These are phyloP conservation scores for Alces alces DNA, from an alignment of 2,113 vertebrate genomes.

Conservation along the genomic window DNA sequence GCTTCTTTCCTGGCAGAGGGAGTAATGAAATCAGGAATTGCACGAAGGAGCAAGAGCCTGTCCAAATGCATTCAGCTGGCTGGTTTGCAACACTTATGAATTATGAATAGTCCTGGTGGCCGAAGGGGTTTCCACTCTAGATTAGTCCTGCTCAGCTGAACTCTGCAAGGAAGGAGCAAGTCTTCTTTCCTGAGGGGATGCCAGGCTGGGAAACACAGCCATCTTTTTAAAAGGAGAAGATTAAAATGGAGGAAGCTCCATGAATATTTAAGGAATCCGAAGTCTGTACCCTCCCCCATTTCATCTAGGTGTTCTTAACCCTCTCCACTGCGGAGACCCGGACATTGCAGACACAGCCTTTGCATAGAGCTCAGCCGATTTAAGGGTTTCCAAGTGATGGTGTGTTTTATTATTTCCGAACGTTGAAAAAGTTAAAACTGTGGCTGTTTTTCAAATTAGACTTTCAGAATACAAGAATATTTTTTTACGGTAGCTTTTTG, in stretches of 20 bases:
- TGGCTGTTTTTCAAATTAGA: background rate
- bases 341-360: background rate
- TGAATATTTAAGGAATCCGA: constrained; percentile 78
- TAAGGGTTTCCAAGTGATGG: background rate
- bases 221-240: constrained; percentile 77
- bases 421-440: background rate
- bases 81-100: constrained; percentile 70
- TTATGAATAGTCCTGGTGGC: constrained; percentile 84
- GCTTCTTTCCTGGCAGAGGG: constrained; percentile 65
- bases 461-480: background rate
- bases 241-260: constrained; percentile 86
- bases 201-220: constrained; percentile 69
- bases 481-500: background rate
- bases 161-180: constrained; percentile 35
- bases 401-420: background rate
- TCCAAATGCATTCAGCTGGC: constrained; percentile 53
- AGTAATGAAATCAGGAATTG: constrained; percentile 60
- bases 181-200: constrained; percentile 68
- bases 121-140: constrained; percentile 83
- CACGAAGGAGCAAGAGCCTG: constrained; percentile 57
- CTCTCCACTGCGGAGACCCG: constrained; percentile 21
- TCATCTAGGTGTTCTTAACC: constrained; percentile 65
- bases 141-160: constrained; percentile 78
- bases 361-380: background rate
- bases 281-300: constrained; percentile 67